Evolutionary conservation across 2,888 invertebrate genomes (phyloP).

Genomic region (Helleia helle): DNA sequence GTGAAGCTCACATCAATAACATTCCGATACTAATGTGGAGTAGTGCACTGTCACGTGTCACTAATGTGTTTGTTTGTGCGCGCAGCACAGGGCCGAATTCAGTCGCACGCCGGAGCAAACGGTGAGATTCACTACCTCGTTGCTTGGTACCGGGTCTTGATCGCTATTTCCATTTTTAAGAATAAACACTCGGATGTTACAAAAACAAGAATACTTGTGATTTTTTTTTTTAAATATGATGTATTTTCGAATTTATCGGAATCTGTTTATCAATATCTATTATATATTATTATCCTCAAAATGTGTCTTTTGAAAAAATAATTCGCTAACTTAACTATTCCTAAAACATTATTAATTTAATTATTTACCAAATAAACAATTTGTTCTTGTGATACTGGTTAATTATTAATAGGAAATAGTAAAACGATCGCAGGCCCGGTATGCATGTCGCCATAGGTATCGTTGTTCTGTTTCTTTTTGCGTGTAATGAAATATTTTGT

Average conservation of each 20-base stretch:
- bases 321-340: too few species aligned
- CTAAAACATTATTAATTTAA: too few species aligned
- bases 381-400: too few species aligned
- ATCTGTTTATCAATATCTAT: too few species aligned
- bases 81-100: conserved; percentile 64
- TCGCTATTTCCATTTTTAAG: not conserved
- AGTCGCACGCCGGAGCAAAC: conserved; percentile 56
- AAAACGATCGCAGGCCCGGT: not conserved
- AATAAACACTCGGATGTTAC: too few species aligned
- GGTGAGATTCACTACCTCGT: conserved; percentile 46
- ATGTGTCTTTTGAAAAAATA: too few species aligned
- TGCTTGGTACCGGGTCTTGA: conserved; percentile 19
- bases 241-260: not conserved
- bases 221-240: too few species aligned
- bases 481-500: not conserved
- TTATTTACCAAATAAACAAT: too few species aligned
- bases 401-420: too few species aligned
- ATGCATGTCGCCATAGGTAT: conserved; percentile 7
- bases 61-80: conserved; percentile 37
- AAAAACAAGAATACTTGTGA: too few species aligned
- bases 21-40: not conserved
- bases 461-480: not conserved
- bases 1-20: not conserved
- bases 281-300: too few species aligned
- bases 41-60: conserved; percentile 26